Evolutionary conservation across 2,888 invertebrate genomes (phyloP), one percentile per base, ranked within the genome.

Genomic region (Bibio marci): DNA sequence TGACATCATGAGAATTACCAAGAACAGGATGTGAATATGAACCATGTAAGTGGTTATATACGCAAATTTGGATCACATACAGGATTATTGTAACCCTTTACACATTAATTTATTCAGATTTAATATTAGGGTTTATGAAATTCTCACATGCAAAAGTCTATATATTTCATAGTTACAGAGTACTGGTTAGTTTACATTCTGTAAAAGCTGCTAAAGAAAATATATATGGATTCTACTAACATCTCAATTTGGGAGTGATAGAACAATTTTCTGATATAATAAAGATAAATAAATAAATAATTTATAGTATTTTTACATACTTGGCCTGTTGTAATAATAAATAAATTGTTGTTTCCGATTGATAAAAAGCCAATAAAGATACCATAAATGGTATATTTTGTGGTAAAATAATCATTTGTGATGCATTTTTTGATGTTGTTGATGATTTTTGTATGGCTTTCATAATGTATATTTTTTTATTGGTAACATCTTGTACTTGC

Each of bases 371-470:
- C 40, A 58, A 37, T 27, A 62, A 39, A 25, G 53, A 51, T 1
- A 57, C 52, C 63, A 62, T 62, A 31, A 55, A 62, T 1, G 62
- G 59, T 27, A 62, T 54, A 26, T 53, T 50, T 38, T 60, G 59
- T 3, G 62, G 62, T 30, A 62, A 44, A 43, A 57, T 61, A 22
- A 62, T 52, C 10, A 32, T 19, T 39, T 57, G 52, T 44, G 56
- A 35, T 31, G 28, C 14, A 25, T 35, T 28, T 13, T 32, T 35
- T 12, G 38, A 32, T 13, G 31, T 35, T 12, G 35, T 26, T 5
- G 27, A 30, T 15, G 26, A 17, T 39, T 39, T 42, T 28, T 39
- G 35, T 12, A 39, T 36, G 12, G 36, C 31, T 40, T 62, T 62
- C 56, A 62, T 58, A 1, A 62, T 51, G 38, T 53, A 57, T 3